These are phyloP conservation scores for Euplagia quadripunctaria DNA, from an alignment of 2,888 invertebrate genomes.

Conservation along the genomic window DNA sequence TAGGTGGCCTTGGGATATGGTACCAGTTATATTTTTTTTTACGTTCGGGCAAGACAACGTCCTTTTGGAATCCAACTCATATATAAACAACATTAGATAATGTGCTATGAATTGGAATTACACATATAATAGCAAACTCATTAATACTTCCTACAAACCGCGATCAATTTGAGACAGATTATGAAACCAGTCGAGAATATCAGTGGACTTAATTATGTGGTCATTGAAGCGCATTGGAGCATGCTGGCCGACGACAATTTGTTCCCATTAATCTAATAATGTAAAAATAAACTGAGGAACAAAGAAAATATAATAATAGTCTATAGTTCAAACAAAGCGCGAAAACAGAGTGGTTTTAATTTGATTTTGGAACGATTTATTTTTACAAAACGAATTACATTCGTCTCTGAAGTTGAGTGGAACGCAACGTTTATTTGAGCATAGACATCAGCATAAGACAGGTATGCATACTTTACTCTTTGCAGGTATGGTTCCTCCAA, in stretches of 20 bases:
- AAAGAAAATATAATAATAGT: slow-evolving; percentile 27
- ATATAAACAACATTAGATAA: too few species aligned
- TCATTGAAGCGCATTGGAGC: slow-evolving; percentile 44
- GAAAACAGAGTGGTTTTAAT: slow-evolving; percentile 13
- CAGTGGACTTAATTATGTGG: slow-evolving; percentile 40
- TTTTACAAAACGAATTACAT: too few species aligned
- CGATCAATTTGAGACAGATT: slow-evolving; percentile 19
- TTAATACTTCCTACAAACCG: slow-evolving; percentile 10
- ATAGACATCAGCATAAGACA: too few species aligned
- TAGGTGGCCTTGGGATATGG: too few species aligned
- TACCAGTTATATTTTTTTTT: too few species aligned
- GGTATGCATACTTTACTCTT: too few species aligned
- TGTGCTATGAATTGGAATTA: neutral
- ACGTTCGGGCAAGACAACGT: too few species aligned
- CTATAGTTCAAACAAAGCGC: slow-evolving; percentile 19
- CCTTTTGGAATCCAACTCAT: too few species aligned
- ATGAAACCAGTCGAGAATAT: slow-evolving; percentile 40
- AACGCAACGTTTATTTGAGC: too few species aligned
- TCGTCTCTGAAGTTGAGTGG: too few species aligned
- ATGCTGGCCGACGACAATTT: slow-evolving; percentile 33
- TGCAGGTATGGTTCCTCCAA: too few species aligned
- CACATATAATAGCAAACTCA: neutral
- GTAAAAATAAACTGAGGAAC: slow-evolving; percentile 16
- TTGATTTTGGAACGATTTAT: slow-evolving; percentile 7
- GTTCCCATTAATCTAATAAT: slow-evolving; percentile 45